A percentile compares a stretch with the other conserved stretches of the same genome.
phyloP scores from a whole-genome alignment of 1,140 invertebrate genomes.

The Dysdera silvatica region DNA sequence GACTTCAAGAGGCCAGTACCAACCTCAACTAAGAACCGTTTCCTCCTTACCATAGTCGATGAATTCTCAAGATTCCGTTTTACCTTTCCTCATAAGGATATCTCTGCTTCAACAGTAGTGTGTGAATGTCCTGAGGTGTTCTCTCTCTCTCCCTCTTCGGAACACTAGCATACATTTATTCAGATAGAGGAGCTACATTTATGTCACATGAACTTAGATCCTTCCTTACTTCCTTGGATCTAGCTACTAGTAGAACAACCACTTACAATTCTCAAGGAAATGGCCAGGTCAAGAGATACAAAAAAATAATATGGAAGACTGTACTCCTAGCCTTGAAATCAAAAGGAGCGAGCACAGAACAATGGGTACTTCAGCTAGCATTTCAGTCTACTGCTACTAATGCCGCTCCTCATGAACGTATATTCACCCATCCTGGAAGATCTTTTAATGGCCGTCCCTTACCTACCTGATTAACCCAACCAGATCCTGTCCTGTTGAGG shows the following conservation, averaged over 20 bases:
- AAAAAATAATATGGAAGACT: constrained; percentile 33
- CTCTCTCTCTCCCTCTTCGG: constrained; percentile 33
- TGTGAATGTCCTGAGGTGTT: constrained; percentile 29
- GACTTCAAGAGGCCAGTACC: constrained; percentile 39
- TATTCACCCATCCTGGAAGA: neutral
- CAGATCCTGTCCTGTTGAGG: neutral
- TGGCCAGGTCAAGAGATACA: constrained; percentile 28
- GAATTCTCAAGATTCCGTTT: constrained; percentile 41
- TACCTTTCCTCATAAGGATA: constrained; percentile 32
- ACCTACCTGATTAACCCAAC: neutral
- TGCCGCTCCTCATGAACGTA: constrained; percentile 18
- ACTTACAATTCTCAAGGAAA: constrained; percentile 27
- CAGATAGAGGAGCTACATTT: constrained; percentile 30
- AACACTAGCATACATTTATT: constrained; percentile 31
- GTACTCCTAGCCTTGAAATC: constrained; percentile 18
- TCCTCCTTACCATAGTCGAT: constrained; percentile 37
- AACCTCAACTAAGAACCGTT: constrained; percentile 33
- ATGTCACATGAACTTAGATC: constrained; percentile 31
- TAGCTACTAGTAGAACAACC: constrained; percentile 28
- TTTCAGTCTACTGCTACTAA: constrained; percentile 29
- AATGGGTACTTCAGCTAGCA: constrained; percentile 8
- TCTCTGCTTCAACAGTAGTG: constrained; percentile 33
- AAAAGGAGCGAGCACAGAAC: neutral
- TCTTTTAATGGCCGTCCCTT: neutral
- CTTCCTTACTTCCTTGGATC: constrained; percentile 10